Evolutionary conservation across 2,797 vertebrate genomes (phyloP).

Genomic region (Emys orbicularis): DNA sequence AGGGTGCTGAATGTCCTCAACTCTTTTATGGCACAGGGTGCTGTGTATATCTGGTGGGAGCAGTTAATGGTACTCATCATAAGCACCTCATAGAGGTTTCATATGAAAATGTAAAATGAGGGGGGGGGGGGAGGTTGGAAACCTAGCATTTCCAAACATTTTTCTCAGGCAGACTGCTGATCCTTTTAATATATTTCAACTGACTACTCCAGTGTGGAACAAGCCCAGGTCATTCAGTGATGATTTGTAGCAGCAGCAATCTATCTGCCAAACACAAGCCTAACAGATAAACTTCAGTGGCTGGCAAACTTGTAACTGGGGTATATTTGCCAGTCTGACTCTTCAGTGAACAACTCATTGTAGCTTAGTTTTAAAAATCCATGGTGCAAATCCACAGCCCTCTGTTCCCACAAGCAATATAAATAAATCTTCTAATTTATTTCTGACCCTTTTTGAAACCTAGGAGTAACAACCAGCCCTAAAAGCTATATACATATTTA

Average conservation of each 20-base stretch:
- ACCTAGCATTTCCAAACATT: neutral
- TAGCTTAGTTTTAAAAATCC: neutral
- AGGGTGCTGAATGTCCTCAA: neutral
- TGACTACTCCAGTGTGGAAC: neutral
- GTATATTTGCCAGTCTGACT: neutral
- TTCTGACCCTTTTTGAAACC: neutral
- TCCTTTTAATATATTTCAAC: neutral
- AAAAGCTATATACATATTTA: neutral
- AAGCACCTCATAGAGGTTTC: neutral
- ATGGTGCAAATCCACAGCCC: neutral
- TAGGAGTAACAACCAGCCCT: neutral
- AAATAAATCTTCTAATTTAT: fast-evolving
- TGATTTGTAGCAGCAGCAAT: neutral
- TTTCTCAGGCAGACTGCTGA: neutral
- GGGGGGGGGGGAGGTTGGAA: neutral
- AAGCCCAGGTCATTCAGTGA: fast-evolving
- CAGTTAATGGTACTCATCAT: fast-evolving
- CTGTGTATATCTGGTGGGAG: neutral
- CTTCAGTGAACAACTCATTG: fast-evolving
- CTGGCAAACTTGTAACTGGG: neutral
- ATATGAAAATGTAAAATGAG: neutral
- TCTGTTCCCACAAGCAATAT: neutral
- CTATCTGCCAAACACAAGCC: neutral
- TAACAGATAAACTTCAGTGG: neutral
- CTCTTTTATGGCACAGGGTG: neutral